These are phyloP conservation scores for Smittia aterrima DNA, from an alignment of 2,888 invertebrate genomes.

Conservation along the genomic window DNA sequence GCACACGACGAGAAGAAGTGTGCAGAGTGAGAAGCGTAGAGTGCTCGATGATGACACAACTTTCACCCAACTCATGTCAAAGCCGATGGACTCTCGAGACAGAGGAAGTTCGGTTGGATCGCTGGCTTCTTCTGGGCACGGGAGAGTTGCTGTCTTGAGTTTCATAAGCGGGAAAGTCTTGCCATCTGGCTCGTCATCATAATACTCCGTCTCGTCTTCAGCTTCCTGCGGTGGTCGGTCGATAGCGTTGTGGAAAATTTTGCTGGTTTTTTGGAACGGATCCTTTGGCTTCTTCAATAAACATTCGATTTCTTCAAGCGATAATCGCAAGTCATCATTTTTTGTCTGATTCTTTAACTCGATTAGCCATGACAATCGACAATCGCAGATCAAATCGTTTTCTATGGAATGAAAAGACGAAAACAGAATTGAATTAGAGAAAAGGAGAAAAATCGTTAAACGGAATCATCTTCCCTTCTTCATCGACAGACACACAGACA, in stretches of 20 bases:
- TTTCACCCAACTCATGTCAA: slow-evolving; percentile 31
- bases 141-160: slow-evolving; percentile 59
- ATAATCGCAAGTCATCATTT: slow-evolving; percentile 65
- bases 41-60: slow-evolving; percentile 11
- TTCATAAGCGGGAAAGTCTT: slow-evolving; percentile 55
- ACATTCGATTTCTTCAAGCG: slow-evolving; percentile 70
- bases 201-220: slow-evolving; percentile 44
- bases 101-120: slow-evolving; percentile 62
- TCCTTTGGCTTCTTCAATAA: slow-evolving; percentile 58
- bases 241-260: slow-evolving; percentile 44
- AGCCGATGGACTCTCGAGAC: slow-evolving; percentile 55
- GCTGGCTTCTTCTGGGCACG: slow-evolving; percentile 62
- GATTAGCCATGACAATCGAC: slow-evolving; percentile 78
- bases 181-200: slow-evolving; percentile 45
- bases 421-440: slow-evolving; percentile 40
- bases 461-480: too few relatives aligned
- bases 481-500: too few relatives aligned
- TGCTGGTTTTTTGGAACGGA: slow-evolving; percentile 24
- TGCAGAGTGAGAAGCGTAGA: background rate
- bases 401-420: slow-evolving; percentile 56
- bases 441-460: too few relatives aligned
- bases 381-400: slow-evolving; percentile 80
- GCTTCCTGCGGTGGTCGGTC: slow-evolving; percentile 44
- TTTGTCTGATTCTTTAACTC: slow-evolving; percentile 71
- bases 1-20: background rate